Evolutionary conservation across 2,797 vertebrate genomes (phyloP).

Genomic region (Avahi laniger): DNA sequence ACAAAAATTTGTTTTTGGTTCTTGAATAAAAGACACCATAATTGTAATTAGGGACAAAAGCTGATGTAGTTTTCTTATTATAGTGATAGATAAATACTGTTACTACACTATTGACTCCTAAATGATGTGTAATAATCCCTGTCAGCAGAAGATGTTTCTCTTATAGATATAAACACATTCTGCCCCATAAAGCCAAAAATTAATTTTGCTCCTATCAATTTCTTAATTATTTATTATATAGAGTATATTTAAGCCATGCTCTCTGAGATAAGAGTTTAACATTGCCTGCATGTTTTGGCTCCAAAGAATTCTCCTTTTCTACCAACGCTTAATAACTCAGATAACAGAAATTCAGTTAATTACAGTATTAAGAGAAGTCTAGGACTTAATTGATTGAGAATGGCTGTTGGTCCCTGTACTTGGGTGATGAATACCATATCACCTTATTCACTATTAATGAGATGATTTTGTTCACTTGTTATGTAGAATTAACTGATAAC

Average conservation of each 20-base stretch:
- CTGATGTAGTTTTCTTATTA: slow-evolving; percentile 57
- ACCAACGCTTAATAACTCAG: not conserved
- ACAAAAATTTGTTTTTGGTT: slow-evolving; percentile 45
- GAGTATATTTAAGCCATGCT: slow-evolving; percentile 38
- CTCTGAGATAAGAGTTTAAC: slow-evolving; percentile 18
- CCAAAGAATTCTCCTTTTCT: not conserved
- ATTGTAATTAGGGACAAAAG: slow-evolving; percentile 46
- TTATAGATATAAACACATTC: slow-evolving; percentile 67
- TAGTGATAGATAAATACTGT: slow-evolving; percentile 48
- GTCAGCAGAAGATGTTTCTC: slow-evolving; percentile 60
- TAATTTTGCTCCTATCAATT: slow-evolving; percentile 66
- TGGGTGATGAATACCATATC: not conserved
- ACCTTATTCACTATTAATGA: slow-evolving; percentile 3
- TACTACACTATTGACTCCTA: slow-evolving; percentile 43
- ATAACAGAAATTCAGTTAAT: slow-evolving; percentile 19
- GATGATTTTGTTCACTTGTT: not conserved
- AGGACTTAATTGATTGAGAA: not conserved
- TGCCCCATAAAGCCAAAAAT: slow-evolving; percentile 77
- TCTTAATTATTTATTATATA: slow-evolving; percentile 82
- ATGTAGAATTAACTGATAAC: not conserved
- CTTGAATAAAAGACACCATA: slow-evolving; percentile 53
- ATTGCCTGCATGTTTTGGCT: not conserved
- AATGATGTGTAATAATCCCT: slow-evolving; percentile 46
- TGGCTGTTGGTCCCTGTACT: not conserved
- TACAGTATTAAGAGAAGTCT: not conserved